A percentile compares a stretch with the other conserved stretches of the same genome.
phyloP scores from a whole-genome alignment of 2,797 vertebrate species.

The Saxicola maurus region DNA sequence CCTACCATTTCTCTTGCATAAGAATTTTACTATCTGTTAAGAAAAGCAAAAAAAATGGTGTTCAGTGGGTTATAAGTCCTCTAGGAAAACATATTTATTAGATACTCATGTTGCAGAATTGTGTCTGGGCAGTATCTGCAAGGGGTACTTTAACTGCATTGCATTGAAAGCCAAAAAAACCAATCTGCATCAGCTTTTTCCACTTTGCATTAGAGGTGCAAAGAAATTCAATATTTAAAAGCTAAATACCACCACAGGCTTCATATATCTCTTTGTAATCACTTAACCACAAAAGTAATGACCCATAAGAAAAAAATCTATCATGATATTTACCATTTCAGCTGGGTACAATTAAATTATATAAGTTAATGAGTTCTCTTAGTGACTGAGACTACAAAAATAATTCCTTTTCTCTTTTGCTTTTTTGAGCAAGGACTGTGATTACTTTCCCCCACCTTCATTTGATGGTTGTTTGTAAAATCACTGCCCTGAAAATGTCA shows the following conservation, averaged over 20 bases:
- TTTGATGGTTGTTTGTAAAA: background rate
- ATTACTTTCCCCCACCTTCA: background rate
- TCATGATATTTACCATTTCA: conserved; percentile 45
- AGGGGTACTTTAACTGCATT: background rate
- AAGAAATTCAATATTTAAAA: conserved; percentile 46
- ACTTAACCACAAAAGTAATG: conserved; percentile 24
- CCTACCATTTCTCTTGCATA: background rate
- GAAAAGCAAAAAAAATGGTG: background rate
- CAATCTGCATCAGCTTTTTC: conserved; percentile 11
- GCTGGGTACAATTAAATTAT: conserved; percentile 21
- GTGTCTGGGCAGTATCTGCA: background rate
- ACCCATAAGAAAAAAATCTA: conserved; percentile 47
- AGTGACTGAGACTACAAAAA: background rate
- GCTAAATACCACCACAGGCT: background rate
- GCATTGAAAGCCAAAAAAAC: background rate
- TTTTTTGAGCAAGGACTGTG: background rate
- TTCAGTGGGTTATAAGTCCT: background rate
- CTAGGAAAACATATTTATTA: conserved; percentile 13
- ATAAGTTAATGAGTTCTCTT: conserved; percentile 28
- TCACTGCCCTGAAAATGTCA: background rate
- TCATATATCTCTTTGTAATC: conserved; percentile 40
- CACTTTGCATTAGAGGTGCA: conserved; percentile 1
- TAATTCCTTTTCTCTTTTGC: background rate
- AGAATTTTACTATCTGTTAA: background rate
- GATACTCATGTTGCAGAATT: background rate